Evolutionary conservation across 2,797 vertebrate species (phyloP), one percentile per base, ranked within the genome.

Genomic region (Agapornis canus): DNA sequence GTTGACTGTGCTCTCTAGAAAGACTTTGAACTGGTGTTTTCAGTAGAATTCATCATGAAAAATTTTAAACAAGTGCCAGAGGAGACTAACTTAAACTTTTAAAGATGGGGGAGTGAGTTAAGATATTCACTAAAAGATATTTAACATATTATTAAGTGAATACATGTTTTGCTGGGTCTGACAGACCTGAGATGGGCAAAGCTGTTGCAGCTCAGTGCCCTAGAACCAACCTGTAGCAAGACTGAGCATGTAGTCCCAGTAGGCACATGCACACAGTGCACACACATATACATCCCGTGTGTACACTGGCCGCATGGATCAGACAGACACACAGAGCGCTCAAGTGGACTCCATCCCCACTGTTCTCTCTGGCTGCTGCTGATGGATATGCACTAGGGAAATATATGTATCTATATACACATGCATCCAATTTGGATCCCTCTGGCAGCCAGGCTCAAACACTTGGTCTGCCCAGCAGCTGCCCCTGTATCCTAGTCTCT

Each of bases 171-270:
- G 8, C 18, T 89, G 21, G 27, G 47, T 65, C 12, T 19, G 7
- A 29, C 16, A 63, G 23, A 8, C 13, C 17, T 63, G n/a, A 57
- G 27, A 52, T 31, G 23, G 9, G 10, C 1, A 2, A 90, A 43
- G 22, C 35, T 45, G 22, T 43, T 2, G 1, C n/a, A 40, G 13
- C 9, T 54, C 70, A 59, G 22, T 18, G 29, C 1, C 13, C 12
- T 26, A 27, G 2, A 19, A 47, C 57, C 40, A 43, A 13, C 3
- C 5, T 29, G 10, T 1, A 27, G 20, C 0, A 1, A 48, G 56
- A n/a, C 39, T 20, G 57, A 66, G 5, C 5, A 5, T 1, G 9
- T 31, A 6, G 48, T 59, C 12, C 29, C 57, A 39, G 29, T 22
- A 22, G 51, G 40, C 35, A 61, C 19, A 21, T 0, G 1, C 10